Conservation (phyloP, 2,113 vertebrate genomes). For the Oreochromis aureus region DNA sequence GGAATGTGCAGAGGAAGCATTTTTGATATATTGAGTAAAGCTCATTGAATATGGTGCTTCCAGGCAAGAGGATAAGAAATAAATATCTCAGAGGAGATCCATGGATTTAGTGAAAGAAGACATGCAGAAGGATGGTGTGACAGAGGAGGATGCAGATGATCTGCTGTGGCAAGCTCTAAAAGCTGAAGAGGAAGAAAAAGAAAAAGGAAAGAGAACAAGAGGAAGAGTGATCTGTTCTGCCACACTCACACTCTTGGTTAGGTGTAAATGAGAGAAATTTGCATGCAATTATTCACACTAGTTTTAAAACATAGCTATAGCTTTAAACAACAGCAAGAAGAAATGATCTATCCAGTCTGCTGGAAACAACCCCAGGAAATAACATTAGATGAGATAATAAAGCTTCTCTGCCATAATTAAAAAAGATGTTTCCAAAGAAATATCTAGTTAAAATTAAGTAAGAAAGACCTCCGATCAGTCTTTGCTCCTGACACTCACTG, state of each 20-base stretch:
- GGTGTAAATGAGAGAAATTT: not conserved
- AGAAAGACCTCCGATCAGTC: not conserved
- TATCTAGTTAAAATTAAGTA: not conserved
- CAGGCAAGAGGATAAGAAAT: not conserved
- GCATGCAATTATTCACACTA: not conserved
- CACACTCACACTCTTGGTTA: not conserved
- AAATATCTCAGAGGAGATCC: not conserved
- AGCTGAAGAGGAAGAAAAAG: not conserved
- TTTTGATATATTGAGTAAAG: not conserved
- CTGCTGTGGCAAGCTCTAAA: not conserved
- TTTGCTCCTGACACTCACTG: not conserved
- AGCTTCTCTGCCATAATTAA: not conserved
- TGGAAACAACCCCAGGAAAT: not conserved
- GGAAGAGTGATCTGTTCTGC: not conserved
- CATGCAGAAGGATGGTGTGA: not conserved
- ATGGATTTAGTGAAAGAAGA: not conserved
- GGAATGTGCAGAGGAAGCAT: not conserved
- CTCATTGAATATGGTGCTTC: not conserved
- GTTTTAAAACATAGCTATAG: not conserved
- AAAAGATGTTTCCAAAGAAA: not conserved
- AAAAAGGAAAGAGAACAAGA: not conserved
- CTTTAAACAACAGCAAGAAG: not conserved
- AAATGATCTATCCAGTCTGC: not conserved
- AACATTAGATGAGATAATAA: not conserved
- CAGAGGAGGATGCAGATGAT: not conserved